A percentile compares a stretch with the other conserved stretches of the same genome.
phyloP scores from a whole-genome alignment of 1,140 invertebrate genomes.

The Nasonia longicornis region DNA sequence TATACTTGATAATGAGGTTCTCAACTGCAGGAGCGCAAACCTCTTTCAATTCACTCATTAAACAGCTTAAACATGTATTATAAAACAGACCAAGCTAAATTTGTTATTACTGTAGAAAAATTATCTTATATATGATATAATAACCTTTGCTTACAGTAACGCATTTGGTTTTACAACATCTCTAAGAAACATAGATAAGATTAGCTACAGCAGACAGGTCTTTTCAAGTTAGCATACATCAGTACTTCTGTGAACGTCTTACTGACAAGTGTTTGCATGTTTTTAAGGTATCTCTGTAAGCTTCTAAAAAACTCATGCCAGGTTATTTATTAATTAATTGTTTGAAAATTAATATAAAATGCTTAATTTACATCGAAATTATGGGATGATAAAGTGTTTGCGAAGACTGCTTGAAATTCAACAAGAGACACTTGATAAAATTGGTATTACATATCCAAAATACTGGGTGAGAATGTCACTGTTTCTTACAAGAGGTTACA shows the following conservation, averaged over 20 bases:
- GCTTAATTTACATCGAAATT: conserved; percentile 51
- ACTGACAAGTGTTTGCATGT: conserved; percentile 4
- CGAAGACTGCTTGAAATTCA: conserved; percentile 48
- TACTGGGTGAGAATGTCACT: conserved; percentile 35
- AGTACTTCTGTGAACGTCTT: conserved; percentile 7
- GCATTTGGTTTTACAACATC: conserved; percentile 36
- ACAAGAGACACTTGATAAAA: conserved; percentile 47
- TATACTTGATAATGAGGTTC: conserved; percentile 16
- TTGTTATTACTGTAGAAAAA: neutral
- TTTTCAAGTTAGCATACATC: conserved; percentile 16
- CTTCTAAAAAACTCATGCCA: neutral
- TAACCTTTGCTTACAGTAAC: conserved; percentile 17
- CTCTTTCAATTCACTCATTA: neutral
- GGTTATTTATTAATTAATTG: neutral
- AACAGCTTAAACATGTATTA: neutral
- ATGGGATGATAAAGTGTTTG: conserved; percentile 52
- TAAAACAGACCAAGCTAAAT: neutral
- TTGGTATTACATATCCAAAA: conserved; percentile 40
- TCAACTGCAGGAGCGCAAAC: neutral
- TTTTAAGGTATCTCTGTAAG: conserved; percentile 8
- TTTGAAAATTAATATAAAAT: conserved; percentile 42
- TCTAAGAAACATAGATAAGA: conserved; percentile 39
- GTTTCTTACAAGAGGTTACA: neutral
- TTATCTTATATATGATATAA: conserved; percentile 16
- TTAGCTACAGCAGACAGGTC: conserved; percentile 24